A percentile compares a stretch with the other conserved stretches of the same genome.
These are phyloP conservation scores for Colletes collaris DNA, from an alignment of 2,888 invertebrate genomes.

Conservation along the genomic window DNA sequence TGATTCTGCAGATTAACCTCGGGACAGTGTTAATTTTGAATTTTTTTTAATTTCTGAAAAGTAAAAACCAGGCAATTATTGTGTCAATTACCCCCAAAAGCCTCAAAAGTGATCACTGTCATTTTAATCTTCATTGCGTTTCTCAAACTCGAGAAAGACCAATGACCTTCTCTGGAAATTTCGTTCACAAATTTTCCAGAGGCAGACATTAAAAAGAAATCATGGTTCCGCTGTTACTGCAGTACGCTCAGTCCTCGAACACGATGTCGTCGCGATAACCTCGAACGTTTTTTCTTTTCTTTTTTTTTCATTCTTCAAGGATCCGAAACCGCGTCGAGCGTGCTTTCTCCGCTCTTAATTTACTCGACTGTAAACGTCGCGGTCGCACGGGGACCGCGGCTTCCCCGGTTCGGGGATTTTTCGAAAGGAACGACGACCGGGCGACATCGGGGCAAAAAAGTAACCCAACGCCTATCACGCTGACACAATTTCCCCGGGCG, in stretches of 20 bases:
- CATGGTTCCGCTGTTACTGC: conserved; percentile 5
- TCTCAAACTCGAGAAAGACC: not conserved
- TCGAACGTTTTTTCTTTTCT: conserved; percentile 24
- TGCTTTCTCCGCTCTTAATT: conserved; percentile 52
- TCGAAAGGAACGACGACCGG: conserved; percentile 35
- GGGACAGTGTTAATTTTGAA: not conserved
- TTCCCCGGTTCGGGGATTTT: conserved; percentile 41
- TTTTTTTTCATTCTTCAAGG: conserved; percentile 32
- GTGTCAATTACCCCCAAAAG: no score
- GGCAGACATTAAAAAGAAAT: not conserved
- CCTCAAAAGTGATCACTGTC: no score
- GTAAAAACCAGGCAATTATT: no score
- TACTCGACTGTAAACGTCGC: conserved; percentile 61
- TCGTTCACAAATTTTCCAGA: not conserved
- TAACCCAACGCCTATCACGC: conserved; percentile 54
- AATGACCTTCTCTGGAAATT: not conserved
- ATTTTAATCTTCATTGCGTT: not conserved
- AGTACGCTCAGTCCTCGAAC: conserved; percentile 20
- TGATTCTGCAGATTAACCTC: not conserved
- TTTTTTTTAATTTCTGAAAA: no score
- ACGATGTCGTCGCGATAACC: conserved; percentile 53
- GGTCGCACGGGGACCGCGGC: conserved; percentile 13
- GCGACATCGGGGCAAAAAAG: conserved; percentile 46
- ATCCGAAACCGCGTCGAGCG: conserved; percentile 35
- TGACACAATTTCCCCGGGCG: conserved; percentile 61